These are phyloP conservation scores for Aleadryas rufinucha DNA, from an alignment of 2,113 vertebrate species.

Conservation along the genomic window DNA sequence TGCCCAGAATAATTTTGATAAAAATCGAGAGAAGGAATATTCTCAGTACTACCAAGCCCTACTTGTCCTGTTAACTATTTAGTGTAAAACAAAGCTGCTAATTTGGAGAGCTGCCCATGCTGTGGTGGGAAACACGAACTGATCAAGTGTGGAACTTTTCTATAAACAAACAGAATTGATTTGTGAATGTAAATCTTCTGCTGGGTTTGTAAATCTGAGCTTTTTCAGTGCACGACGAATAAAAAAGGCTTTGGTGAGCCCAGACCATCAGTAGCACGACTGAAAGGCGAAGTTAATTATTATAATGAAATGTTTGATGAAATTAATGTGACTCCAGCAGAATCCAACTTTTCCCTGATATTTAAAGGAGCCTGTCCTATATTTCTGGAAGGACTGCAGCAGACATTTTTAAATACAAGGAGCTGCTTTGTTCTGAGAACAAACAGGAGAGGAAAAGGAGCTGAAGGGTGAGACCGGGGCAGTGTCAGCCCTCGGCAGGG, in stretches of 20 bases:
- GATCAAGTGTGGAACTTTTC: not conserved
- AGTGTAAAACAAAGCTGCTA: not conserved
- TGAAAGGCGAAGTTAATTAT: constrained; percentile 42
- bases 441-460: not conserved
- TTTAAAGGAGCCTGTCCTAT: not conserved
- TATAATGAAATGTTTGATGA: constrained; percentile 37
- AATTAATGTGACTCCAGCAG: constrained; percentile 38
- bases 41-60: not conserved
- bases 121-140: not conserved
- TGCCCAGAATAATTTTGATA: not conserved
- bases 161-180: not conserved
- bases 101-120: not conserved
- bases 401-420: not conserved
- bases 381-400: not conserved
- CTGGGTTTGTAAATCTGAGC: not conserved
- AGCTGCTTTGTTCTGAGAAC: not conserved
- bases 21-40: not conserved
- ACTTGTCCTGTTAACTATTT: not conserved
- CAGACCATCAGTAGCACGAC: not conserved
- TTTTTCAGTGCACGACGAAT: not conserved
- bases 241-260: not conserved
- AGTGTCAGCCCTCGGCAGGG: not conserved
- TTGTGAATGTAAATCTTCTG: not conserved
- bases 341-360: not conserved
- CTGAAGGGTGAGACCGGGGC: not conserved